Base-by-base conservation (phyloP, 37 sponge, comb jelly and placozoan species). In the Spongilla lacustris region DNA sequence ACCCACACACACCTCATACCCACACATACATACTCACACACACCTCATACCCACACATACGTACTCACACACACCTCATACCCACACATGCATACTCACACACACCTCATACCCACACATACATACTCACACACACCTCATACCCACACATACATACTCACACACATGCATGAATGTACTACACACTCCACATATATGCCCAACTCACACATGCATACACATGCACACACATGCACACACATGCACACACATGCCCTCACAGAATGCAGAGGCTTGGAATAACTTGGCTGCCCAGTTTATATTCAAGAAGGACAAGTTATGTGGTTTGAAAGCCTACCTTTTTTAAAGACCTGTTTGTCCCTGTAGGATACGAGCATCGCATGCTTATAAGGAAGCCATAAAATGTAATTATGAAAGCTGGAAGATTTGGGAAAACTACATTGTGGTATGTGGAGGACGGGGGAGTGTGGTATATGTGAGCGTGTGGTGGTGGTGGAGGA, bases 401-500 rank as follows among this genome's bases (percentile, higher is more conserved):
- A 86, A 87, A 67, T 82, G 88, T n/a, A 79, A 84, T 81, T 98
- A 84, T 83, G 93, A 96, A 69, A 93, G 89, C 82, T 94, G 94
- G 92, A 96, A 86, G 73, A 89, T 98, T 2, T 98, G 98, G 98
- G 98, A 98, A 71, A 98, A 98, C 83, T 94, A 82, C 68, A 85
- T 97, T 11, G n/a, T 96, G 85, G 96, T 96, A 30, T 37, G 85
- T 29, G 50, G 22, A 31, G 27, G 72, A 3, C 6, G 41, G 41
- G 6, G 41, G 41, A 6, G 41, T 41, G 29, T 26, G 24, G 34
- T 26, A 5, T 2, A 8, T 2, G 76, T 19, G 77, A 27, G 35
- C 0, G 38, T 76, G 23, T 76, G 77, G 26, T 35, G 58, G 58
- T 10, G 58, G 58, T 1, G 58, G 19, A 19, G 58, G 58, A 4